A percentile compares a stretch with the other conserved stretches of the same genome.
Evolutionary conservation across 2,797 vertebrate species (phyloP).

Genomic region (Xyrichtys novacula): DNA sequence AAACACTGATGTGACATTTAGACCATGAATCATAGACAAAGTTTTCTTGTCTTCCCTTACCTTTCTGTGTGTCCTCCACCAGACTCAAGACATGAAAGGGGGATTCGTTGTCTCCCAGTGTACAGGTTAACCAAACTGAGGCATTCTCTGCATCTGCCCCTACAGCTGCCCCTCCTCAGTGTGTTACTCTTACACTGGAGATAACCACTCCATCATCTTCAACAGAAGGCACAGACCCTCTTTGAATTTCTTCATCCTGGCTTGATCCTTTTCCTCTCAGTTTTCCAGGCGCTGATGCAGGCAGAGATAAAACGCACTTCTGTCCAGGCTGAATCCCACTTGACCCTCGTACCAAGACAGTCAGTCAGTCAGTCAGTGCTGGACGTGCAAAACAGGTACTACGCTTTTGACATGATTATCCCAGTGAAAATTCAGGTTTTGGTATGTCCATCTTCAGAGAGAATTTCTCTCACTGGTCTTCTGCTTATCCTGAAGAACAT

Average conservation of each 20-base stretch:
- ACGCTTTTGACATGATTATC: slow-evolving; percentile 46
- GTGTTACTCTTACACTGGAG: slow-evolving; percentile 66
- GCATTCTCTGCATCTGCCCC: slow-evolving; percentile 74
- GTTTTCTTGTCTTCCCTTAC: slow-evolving; percentile 75
- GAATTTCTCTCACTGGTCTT: slow-evolving; percentile 53
- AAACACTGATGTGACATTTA: slow-evolving; percentile 29
- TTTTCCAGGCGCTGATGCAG: slow-evolving; percentile 37
- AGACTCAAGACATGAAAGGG: slow-evolving; percentile 55
- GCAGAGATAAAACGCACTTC: slow-evolving; percentile 31
- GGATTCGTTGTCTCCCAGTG: slow-evolving; percentile 64
- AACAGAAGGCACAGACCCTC: slow-evolving; percentile 59
- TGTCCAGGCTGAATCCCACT: slow-evolving; percentile 27
- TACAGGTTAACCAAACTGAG: slow-evolving; percentile 80
- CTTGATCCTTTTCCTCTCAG: slow-evolving; percentile 40
- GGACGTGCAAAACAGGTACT: slow-evolving; percentile 46
- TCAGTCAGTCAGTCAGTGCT: slow-evolving; percentile 26
- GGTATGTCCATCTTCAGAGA: slow-evolving; percentile 73
- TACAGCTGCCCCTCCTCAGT: slow-evolving; percentile 62
- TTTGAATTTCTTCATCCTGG: slow-evolving; percentile 82
- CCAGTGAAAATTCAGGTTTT: slow-evolving; percentile 57
- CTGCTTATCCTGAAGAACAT: slow-evolving; percentile 46
- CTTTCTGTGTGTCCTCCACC: slow-evolving; percentile 71
- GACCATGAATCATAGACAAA: slow-evolving; percentile 45
- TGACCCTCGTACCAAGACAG: slow-evolving; percentile 36
- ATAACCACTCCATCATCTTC: slow-evolving; percentile 75